Conservation (phyloP, 35 echinoderm and acorn worm species). For the Ophiothrix spiculata region DNA sequence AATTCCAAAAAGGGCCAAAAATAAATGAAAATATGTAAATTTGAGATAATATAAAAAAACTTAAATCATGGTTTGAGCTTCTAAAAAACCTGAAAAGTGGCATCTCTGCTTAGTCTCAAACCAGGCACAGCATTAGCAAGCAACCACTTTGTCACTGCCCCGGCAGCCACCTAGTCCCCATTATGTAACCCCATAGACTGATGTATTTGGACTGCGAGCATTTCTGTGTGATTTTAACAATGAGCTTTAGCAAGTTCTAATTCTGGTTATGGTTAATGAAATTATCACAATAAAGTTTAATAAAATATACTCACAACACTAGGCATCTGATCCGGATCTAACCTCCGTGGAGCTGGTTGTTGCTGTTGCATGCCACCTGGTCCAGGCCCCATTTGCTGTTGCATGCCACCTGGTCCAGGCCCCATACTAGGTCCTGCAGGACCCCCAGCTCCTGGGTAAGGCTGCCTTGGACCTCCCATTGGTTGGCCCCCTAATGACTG, state of each 20-base stretch:
- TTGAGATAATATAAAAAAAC: too few relatives aligned
- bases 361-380: conserved; percentile 31
- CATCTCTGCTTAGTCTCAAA: too few relatives aligned
- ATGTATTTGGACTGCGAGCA: too few relatives aligned
- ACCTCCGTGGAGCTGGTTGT: conserved; percentile 59
- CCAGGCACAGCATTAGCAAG: too few relatives aligned
- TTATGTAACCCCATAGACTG: too few relatives aligned
- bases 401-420: conserved; percentile 33
- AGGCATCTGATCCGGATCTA: conserved; percentile 98
- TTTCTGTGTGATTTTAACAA: not conserved
- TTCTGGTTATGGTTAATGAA: not conserved
- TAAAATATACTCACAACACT: conserved; percentile 76
- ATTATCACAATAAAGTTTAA: not conserved
- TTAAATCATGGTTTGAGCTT: too few relatives aligned
- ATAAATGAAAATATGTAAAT: too few relatives aligned
- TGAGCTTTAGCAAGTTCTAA: not conserved
- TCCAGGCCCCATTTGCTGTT: not conserved
- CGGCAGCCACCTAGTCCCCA: too few relatives aligned
- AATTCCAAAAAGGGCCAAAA: too few relatives aligned
- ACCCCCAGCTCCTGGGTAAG: conserved; percentile 44
- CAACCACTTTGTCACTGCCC: too few relatives aligned
- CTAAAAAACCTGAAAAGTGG: too few relatives aligned
- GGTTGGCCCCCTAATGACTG: conserved; percentile 21
- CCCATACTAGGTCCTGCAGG: conserved; percentile 31
- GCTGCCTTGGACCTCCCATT: conserved; percentile 7